Evolutionary conservation across 2,888 invertebrate genomes (phyloP).

Genomic region (Coronaproctus castanopsis): DNA sequence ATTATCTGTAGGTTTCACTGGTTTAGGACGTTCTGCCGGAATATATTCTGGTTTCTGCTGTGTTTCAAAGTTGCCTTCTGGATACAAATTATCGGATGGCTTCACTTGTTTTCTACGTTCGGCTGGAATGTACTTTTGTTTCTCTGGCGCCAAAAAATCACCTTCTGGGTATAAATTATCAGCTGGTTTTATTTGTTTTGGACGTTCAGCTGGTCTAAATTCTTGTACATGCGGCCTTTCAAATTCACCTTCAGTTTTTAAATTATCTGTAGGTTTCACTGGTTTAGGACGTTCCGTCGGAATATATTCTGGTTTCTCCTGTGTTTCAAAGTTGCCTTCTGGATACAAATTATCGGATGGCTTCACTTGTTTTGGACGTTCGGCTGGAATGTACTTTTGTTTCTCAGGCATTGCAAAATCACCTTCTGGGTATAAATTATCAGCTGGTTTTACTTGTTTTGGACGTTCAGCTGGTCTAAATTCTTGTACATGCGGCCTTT

Average conservation of each 20-base stretch:
- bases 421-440: constrained; percentile 31
- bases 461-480: constrained; percentile 34
- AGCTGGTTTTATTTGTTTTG: constrained; percentile 28
- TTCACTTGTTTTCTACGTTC: constrained; percentile 29
- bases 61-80: constrained; percentile 34
- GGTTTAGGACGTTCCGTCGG: constrained; percentile 18
- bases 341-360: constrained; percentile 38
- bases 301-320: constrained; percentile 25
- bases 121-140: constrained; percentile 29
- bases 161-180: constrained; percentile 37
- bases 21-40: constrained; percentile 27
- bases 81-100: constrained; percentile 24
- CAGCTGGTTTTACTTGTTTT: constrained; percentile 30
- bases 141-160: constrained; percentile 32
- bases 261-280: constrained; percentile 31
- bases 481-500: constrained; percentile 26
- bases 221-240: constrained; percentile 29
- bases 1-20: constrained; percentile 26
- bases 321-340: constrained; percentile 24
- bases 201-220: constrained; percentile 27
- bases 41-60: constrained; percentile 19
- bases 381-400: constrained; percentile 32
- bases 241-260: constrained; percentile 35
- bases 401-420: constrained; percentile 26
- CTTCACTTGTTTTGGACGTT: constrained; percentile 37